Percentiles rank a stretch among this genome's conserved stretches.
These are phyloP conservation scores for Heliconius charithonia DNA, from an alignment of 2,888 invertebrate species.

Conservation along the genomic window DNA sequence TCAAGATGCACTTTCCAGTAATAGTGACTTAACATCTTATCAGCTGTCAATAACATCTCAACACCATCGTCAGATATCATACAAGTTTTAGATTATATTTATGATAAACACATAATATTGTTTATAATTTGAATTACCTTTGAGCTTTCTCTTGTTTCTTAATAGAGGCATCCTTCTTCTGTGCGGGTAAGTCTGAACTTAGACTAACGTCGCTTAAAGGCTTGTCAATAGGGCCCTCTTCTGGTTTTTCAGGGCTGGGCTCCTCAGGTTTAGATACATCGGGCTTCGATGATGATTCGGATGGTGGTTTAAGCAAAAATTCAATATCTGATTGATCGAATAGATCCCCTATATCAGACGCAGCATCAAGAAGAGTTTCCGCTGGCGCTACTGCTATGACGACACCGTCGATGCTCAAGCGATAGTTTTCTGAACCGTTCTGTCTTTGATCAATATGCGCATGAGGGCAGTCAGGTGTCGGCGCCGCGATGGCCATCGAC, in stretches of 20 bases:
- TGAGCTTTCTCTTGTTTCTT: constrained; percentile 73
- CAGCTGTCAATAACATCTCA: not conserved
- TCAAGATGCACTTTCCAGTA: not conserved
- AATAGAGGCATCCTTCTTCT: constrained; percentile 65
- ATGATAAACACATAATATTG: not conserved
- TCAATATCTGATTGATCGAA: constrained; percentile 55
- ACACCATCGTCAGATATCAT: not conserved
- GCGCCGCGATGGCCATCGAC: constrained; percentile 56
- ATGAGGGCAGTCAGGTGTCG: constrained; percentile 57
- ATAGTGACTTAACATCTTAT: not conserved
- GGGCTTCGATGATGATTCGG: constrained; percentile 37
- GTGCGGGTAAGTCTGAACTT: constrained; percentile 52
- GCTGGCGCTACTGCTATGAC: constrained; percentile 86
- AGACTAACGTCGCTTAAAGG: constrained; percentile 64
- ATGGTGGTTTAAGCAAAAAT: constrained; percentile 38
- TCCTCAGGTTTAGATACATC: constrained; percentile 49
- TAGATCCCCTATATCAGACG: constrained; percentile 73
- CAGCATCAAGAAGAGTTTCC: constrained; percentile 83
- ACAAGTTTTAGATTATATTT: not conserved
- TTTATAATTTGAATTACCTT: constrained; percentile 58
- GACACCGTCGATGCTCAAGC: constrained; percentile 88
- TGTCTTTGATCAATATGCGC: constrained; percentile 87
- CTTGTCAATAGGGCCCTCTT: constrained; percentile 51
- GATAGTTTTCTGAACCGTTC: constrained; percentile 89
- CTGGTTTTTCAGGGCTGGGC: constrained; percentile 45